Base-by-base conservation (phyloP, 2,888 invertebrate species). In the Tromatobia lineatoria region DNA sequence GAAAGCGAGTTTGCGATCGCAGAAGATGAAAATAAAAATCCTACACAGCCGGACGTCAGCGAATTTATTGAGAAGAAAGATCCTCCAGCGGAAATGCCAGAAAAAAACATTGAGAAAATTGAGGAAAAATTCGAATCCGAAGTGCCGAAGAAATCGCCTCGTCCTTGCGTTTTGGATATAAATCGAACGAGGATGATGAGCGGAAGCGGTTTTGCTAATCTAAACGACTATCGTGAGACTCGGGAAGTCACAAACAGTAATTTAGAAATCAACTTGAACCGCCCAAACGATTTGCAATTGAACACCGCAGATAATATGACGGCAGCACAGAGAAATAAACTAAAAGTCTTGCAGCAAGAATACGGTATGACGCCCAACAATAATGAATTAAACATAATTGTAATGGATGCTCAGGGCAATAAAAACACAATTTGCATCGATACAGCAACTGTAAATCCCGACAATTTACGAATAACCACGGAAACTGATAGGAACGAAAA, bases 311-410 rank as follows among this genome's bases (percentile, higher is more conserved):
- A 94, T 2, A 95, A 95, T 2, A 94, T 96, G 80, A 95, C 94
- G 15, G 95, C 95, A 78, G 96, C 96, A 0, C 93, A 96, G 85
- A 92, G 94, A 70, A 96, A 96, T 88, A 96, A 95, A 91, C 89
- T 95, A 23, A 96, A 95, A 91, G 94, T 96, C 1, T 91, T 96
- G 78, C 94, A 95, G 3, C 95, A 95, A 0, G 96, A 96, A 90
- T 96, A 95, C 86, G 95, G 95, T 3, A 88, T 90, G 87, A 91
- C 91, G 23, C 91, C 91, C 67, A 91, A 91, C 67, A 88, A 89
- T 67, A 92, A 93, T 64, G 89, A 90, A 64, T 34, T 88, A 0
- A 86, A 86, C 20, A 82, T 87, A 54, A 85, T 85, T 13, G 29
- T 86, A 8, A 45, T 87, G 0, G 94, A 94, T 86, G 85, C 92